These are phyloP conservation scores for Tretioscincus oriximinensis DNA, from an alignment of 2,113 vertebrate genomes.

Conservation along the genomic window DNA sequence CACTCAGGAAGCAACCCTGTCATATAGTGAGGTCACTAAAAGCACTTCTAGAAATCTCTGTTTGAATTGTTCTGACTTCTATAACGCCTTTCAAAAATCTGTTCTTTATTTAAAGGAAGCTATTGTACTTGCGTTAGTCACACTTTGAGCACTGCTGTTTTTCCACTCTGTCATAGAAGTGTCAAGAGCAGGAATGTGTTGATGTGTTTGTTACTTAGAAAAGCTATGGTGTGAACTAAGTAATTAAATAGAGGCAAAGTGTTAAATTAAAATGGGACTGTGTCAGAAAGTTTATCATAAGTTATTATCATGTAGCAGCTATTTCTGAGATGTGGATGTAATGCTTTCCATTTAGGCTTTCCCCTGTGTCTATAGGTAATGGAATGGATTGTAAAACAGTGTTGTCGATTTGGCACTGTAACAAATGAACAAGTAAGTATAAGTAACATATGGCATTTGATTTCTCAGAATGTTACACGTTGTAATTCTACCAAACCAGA, in stretches of 20 bases:
- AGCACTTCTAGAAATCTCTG: background rate
- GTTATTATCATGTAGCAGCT: slow-evolving; percentile 25
- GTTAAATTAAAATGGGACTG: slow-evolving; percentile 42
- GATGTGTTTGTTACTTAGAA: slow-evolving; percentile 28
- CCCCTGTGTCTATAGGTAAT: background rate
- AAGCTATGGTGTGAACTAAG: slow-evolving; percentile 41
- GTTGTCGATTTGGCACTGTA: background rate
- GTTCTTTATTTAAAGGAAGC: accelerated
- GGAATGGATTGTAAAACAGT: background rate
- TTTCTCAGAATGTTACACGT: background rate
- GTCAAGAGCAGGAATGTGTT: background rate
- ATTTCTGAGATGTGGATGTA: slow-evolving; percentile 46
- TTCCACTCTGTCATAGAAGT: slow-evolving; percentile 9
- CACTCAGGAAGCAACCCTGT: background rate
- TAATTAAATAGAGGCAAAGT: slow-evolving; percentile 57
- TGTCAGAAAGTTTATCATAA: slow-evolving; percentile 21
- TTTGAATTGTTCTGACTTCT: background rate
- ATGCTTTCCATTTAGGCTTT: slow-evolving; percentile 43
- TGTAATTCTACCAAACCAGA: background rate
- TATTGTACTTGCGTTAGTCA: background rate
- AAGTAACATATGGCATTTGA: background rate
- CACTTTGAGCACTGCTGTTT: background rate
- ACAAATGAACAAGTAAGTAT: background rate
- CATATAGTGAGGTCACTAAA: background rate
- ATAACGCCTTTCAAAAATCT: background rate